phyloP scores from a whole-genome alignment of 1,140 invertebrate species.

The Drosophila auraria region DNA sequence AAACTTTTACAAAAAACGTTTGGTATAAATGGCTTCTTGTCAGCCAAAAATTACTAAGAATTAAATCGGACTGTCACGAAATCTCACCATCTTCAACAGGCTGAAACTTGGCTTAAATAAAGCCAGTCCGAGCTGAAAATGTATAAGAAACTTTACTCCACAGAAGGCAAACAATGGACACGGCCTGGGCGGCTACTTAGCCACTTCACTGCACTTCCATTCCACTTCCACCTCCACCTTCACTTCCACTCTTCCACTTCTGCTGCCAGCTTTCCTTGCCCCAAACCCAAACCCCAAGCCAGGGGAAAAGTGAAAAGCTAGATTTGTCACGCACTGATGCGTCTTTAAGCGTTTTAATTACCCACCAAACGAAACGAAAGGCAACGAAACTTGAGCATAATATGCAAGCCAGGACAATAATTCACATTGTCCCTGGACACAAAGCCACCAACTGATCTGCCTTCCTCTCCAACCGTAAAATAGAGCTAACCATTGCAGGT shows the following conservation, averaged over 20 bases:
- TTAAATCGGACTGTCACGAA: neutral
- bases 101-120: constrained; percentile 22
- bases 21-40: neutral
- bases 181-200: constrained; percentile 44
- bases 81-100: constrained; percentile 1
- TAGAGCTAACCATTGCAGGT: constrained; percentile 30
- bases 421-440: constrained; percentile 78
- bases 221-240: constrained; percentile 18
- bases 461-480: constrained; percentile 14
- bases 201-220: constrained; percentile 56
- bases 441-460: constrained; percentile 49
- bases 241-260: neutral
- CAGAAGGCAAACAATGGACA: constrained; percentile 65
- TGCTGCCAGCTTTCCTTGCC: constrained; percentile 12
- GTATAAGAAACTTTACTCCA: constrained; percentile 27
- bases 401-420: constrained; percentile 81
- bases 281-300: constrained; percentile 3
- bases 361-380: constrained; percentile 68
- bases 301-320: constrained; percentile 81
- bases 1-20: constrained; percentile 1
- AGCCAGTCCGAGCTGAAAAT: constrained; percentile 8
- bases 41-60: neutral
- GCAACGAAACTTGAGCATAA: constrained; percentile 69
- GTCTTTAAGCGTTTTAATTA: constrained; percentile 84
- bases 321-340: constrained; percentile 84